These are phyloP conservation scores for Cinclus mexicanus DNA, from an alignment of 2,113 vertebrate species.

Conservation along the genomic window DNA sequence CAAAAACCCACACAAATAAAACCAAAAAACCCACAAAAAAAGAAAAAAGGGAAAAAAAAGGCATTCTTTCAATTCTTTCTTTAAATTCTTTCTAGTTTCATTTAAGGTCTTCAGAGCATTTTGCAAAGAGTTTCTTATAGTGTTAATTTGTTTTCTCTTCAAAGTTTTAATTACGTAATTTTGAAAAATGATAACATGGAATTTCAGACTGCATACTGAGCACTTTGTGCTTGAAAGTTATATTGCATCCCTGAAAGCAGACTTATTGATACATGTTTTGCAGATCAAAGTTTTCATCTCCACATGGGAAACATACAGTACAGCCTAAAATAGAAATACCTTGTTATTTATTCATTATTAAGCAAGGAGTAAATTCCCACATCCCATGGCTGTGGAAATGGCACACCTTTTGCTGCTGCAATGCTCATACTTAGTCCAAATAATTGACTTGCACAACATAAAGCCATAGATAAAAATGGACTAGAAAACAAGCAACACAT, in stretches of 20 bases:
- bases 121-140: background rate
- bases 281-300: slow-evolving; percentile 18
- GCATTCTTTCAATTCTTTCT: background rate
- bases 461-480: background rate
- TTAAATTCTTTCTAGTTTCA: background rate
- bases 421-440: background rate
- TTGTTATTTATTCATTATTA: slow-evolving; percentile 2
- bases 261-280: slow-evolving; percentile 13
- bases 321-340: background rate
- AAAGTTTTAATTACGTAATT: background rate
- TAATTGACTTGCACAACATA: background rate
- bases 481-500: background rate
- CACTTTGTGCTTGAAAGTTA: background rate
- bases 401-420: background rate
- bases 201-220: background rate
- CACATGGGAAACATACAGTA: background rate
- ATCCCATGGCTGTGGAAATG: background rate
- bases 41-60: accelerated
- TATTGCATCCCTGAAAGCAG: background rate
- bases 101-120: background rate
- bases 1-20: background rate
- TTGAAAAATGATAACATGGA: background rate
- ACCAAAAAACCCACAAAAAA: background rate
- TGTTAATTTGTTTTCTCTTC: background rate
- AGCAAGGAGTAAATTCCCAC: background rate